These are phyloP conservation scores for Podarcis muralis DNA, from an alignment of 2,113 vertebrate genomes.

Conservation along the genomic window DNA sequence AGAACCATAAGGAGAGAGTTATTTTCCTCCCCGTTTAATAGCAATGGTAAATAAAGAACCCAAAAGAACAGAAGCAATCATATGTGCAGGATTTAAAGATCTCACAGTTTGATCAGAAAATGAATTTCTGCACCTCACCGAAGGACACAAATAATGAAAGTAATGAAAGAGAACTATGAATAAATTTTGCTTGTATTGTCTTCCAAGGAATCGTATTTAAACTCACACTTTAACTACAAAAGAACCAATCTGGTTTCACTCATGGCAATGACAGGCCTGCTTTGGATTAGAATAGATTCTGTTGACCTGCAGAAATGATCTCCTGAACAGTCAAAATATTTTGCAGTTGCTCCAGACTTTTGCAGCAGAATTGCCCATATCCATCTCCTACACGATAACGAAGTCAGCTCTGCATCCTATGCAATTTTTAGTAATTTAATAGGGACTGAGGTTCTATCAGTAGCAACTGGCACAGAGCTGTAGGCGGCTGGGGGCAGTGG, in stretches of 20 bases:
- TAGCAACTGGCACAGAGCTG: too few relatives aligned
- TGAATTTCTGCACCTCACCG: not conserved
- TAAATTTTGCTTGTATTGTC: not conserved
- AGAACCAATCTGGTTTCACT: not conserved
- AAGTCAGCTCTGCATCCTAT: too few relatives aligned
- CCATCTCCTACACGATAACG: too few relatives aligned
- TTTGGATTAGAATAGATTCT: not conserved
- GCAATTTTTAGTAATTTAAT: too few relatives aligned
- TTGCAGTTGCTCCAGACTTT: not conserved
- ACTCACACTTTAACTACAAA: not conserved
- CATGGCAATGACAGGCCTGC: not conserved
- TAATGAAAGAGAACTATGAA: not conserved
- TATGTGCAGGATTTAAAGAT: not conserved
- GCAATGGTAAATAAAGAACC: not conserved
- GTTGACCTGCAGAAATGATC: not conserved
- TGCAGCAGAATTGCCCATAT: not conserved
- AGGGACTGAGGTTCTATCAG: too few relatives aligned
- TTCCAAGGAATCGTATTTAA: constrained; percentile 3
- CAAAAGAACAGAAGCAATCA: not conserved
- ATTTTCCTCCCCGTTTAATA: not conserved
- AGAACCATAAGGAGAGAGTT: not conserved
- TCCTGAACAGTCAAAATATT: not conserved
- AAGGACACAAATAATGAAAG: not conserved
- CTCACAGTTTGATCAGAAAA: not conserved
- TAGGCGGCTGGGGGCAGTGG: too few relatives aligned